phyloP scores from a whole-genome alignment of 2,888 invertebrate genomes.

The Gortyna flavago region DNA sequence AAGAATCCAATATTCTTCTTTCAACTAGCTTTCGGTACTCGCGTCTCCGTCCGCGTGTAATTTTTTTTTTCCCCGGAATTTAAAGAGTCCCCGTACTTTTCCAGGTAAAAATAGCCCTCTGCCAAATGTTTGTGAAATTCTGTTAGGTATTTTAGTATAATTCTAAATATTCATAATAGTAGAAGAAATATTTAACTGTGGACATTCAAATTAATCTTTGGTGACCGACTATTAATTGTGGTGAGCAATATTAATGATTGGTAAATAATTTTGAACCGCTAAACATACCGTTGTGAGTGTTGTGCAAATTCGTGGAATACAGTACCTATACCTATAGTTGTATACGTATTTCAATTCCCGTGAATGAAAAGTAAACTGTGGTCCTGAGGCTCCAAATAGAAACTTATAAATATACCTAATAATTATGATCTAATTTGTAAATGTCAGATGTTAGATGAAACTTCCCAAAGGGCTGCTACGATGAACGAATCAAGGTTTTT shows the following conservation, averaged over 20 bases:
- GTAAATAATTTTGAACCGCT: slow-evolving; percentile 7
- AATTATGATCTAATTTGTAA: neutral
- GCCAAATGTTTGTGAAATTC: neutral
- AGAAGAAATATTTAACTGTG: slow-evolving; percentile 10
- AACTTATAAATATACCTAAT: neutral
- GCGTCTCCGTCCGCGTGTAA: neutral
- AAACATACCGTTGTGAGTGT: neutral
- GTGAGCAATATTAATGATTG: slow-evolving; percentile 36
- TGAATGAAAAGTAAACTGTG: neutral
- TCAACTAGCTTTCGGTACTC: neutral
- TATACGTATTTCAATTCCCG: neutral
- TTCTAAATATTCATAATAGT: neutral
- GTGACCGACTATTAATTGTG: slow-evolving; percentile 32
- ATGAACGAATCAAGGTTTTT: neutral
- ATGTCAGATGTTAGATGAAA: neutral
- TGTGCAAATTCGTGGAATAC: slow-evolving; percentile 3
- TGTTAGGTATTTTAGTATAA: neutral
- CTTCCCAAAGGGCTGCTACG: neutral
- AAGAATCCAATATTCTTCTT: slow-evolving; percentile 17
- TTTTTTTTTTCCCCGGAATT: slow-evolving; percentile 7
- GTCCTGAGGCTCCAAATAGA: neutral
- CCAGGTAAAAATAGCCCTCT: neutral
- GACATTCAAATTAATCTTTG: slow-evolving; percentile 28
- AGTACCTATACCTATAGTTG: neutral
- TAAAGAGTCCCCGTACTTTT: neutral